A percentile compares a stretch with the other conserved stretches of the same genome.
These are phyloP conservation scores for Plestiodon gilberti DNA, from an alignment of 2,113 vertebrate genomes.

Conservation along the genomic window DNA sequence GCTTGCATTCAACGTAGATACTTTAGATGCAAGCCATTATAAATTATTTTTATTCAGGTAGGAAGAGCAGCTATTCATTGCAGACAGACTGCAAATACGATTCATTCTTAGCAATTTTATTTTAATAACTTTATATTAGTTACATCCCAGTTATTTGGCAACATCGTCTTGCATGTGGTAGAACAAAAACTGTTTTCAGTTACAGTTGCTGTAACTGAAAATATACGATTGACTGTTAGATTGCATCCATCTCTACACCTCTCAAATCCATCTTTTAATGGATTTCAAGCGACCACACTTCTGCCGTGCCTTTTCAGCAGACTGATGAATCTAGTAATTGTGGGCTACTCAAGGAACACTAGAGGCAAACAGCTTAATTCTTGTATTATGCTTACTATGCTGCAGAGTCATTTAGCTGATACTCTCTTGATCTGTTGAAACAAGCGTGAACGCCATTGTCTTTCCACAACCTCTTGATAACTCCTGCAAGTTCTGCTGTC, in stretches of 20 bases:
- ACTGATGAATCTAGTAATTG: neutral
- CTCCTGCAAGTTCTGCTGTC: constrained; percentile 94
- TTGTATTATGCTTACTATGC: constrained; percentile 89
- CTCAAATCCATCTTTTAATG: neutral
- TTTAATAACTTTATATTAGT: too few relatives aligned
- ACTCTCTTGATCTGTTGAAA: constrained; percentile 96
- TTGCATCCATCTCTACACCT: neutral
- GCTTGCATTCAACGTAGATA: too few relatives aligned
- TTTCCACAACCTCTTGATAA: constrained; percentile 96
- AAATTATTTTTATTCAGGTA: neutral
- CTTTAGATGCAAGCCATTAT: too few relatives aligned
- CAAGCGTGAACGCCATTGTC: constrained; percentile 94
- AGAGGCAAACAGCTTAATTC: neutral
- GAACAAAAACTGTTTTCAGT: neutral
- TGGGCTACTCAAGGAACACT: neutral
- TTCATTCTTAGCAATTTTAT: too few relatives aligned
- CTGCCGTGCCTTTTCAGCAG: neutral
- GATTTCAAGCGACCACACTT: neutral
- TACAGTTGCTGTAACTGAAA: neutral
- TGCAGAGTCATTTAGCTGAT: constrained; percentile 98
- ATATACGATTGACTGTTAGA: neutral
- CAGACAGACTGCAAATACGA: neutral
- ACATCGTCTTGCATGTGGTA: neutral
- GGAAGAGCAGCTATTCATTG: neutral
- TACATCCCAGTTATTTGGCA: neutral